phyloP scores from a whole-genome alignment of 2,888 invertebrate species.

The Nemotelus nigrinus region DNA sequence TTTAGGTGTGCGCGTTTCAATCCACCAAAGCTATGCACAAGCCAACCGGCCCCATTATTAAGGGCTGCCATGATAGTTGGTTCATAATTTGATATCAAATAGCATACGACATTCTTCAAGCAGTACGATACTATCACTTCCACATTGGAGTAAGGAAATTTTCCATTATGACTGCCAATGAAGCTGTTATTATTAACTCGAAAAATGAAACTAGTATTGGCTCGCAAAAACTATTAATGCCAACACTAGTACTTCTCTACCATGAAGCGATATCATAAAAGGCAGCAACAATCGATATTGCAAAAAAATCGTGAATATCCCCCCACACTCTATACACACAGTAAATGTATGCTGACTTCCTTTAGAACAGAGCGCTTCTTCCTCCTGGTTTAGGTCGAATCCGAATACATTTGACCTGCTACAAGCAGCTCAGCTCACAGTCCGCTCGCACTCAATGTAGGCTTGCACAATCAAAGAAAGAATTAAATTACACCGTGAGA shows the following conservation, averaged over 20 bases:
- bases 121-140: no score
- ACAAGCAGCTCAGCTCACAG: slow-evolving; percentile 19
- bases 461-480: slow-evolving; percentile 43
- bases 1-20: slow-evolving; percentile 26
- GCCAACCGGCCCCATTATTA: background rate
- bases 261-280: slow-evolving; percentile 15
- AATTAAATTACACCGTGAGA: slow-evolving; percentile 48
- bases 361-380: no score
- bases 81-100: no score
- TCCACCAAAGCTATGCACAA: background rate
- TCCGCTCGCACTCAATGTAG: slow-evolving; percentile 39
- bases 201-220: no score
- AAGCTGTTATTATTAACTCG: no score
- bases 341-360: no score
- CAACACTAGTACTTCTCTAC: no score
- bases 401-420: background rate
- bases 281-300: slow-evolving; percentile 17
- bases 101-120: no score
- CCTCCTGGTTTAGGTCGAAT: no score
- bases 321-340: background rate
- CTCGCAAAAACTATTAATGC: no score
- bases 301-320: slow-evolving; percentile 39
- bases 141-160: no score
- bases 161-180: no score
- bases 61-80: slow-evolving; percentile 6